Evolutionary conservation across 2,888 invertebrate genomes (phyloP), one percentile per base, ranked within the genome.

Genomic region (Lasiommata megera): DNA sequence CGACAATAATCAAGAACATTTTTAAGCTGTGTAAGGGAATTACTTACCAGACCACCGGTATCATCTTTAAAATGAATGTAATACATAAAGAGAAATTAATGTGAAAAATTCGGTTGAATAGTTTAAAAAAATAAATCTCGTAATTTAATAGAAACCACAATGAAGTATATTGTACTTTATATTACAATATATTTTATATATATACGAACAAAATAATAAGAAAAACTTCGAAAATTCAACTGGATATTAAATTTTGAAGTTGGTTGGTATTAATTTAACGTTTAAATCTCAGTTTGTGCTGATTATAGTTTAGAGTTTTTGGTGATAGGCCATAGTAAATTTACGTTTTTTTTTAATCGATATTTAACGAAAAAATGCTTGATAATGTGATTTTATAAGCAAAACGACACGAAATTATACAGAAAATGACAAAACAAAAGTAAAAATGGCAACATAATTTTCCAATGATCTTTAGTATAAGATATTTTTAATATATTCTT

Each of bases 381-480:
- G 40, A 41, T 40, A 40, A 40, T 41, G 14, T 14, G 12, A 29
- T 23, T 28, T 44, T 16, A 46, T 5, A 46, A 46, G 46, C 29
- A 46, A 31, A 46, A 29, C 14, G 31, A 46, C 11, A 31, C 29
- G 46, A 46, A 46, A 31, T 16, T 46, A 29, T 9, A 29, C 2
- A 14, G 6, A 46, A 46, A 31, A 46, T 11, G 11, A 6, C 1
- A 11, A 11, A 17, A 41, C 1, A 41, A 11, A 11, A 11, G 16
- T 46, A 12, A 28, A 56, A 38, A 59, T 14, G 38, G 36, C 29
- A 40, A 17, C 41, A 53, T 37, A 41, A 38, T 8, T 65, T 74
- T 72, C 68, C 66, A 65, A 70, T 71, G 73, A 71, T 73, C 66
- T 72, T 71, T 56, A 61, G 67, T 66, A 63, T 67, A 66, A 66